Conservation (phyloP, 2,113 vertebrate species). For the Sceloporus undulatus region DNA sequence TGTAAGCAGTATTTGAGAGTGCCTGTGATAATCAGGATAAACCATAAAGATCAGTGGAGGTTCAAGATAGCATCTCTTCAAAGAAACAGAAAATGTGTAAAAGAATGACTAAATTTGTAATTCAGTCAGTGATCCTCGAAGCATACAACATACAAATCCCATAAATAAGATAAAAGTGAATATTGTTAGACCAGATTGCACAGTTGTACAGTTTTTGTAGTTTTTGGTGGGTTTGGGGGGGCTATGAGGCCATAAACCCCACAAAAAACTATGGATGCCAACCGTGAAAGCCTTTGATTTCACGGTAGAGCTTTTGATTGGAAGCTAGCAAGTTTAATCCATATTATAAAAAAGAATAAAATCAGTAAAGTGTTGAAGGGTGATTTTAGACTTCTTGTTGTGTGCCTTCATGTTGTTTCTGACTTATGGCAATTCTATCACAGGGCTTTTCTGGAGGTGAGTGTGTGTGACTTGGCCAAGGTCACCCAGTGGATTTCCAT, state of each 20-base stretch:
- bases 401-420: too few relatives aligned
- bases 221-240: too few relatives aligned
- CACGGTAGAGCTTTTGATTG: not conserved
- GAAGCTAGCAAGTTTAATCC: not conserved
- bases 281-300: not conserved
- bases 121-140: not conserved
- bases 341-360: not conserved
- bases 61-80: conserved; percentile 9
- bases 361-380: not conserved
- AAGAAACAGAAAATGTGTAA: not conserved
- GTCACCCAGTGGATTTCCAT: too few relatives aligned
- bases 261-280: too few relatives aligned
- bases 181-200: too few relatives aligned
- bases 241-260: too few relatives aligned
- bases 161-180: too few relatives aligned
- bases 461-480: too few relatives aligned
- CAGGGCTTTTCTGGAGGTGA: too few relatives aligned
- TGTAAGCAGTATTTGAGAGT: conserved; percentile 22
- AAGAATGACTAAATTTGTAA: not conserved
- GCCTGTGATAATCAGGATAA: not conserved
- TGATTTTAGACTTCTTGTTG: too few relatives aligned
- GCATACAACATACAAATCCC: not conserved
- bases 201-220: too few relatives aligned
- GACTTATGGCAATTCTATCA: too few relatives aligned
- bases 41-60: rapidly evolving